phyloP scores from a whole-genome alignment of 1,140 invertebrate genomes.

The Thereuonema tuberculata region DNA sequence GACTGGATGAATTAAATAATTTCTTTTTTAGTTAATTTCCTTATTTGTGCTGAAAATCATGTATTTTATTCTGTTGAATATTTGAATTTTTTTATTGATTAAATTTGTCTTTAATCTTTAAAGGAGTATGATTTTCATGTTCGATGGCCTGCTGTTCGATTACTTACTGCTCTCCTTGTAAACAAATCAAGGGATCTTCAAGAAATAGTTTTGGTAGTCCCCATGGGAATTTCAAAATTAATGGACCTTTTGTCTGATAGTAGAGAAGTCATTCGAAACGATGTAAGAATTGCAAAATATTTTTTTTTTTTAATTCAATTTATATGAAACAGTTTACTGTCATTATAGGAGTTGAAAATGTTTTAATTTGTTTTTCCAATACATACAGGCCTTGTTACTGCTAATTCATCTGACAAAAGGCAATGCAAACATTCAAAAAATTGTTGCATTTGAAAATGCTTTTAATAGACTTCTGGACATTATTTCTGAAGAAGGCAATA shows the following conservation, averaged over 20 bases:
- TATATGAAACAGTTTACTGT: too few species aligned
- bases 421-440: slow-evolving; percentile 98
- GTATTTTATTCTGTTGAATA: too few species aligned
- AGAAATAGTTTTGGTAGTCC: slow-evolving; percentile 83
- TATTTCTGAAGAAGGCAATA: slow-evolving; percentile 77
- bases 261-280: slow-evolving; percentile 91
- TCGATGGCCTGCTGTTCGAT: slow-evolving; percentile 67
- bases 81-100: too few species aligned
- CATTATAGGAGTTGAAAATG: too few species aligned
- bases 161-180: slow-evolving; percentile 63
- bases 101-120: slow-evolving; percentile 31
- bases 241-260: slow-evolving; percentile 91
- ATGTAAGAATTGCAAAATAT: too few species aligned
- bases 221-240: slow-evolving; percentile 93
- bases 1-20: too few species aligned
- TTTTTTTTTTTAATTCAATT: too few species aligned
- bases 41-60: too few species aligned
- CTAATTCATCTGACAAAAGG: slow-evolving; percentile 85
- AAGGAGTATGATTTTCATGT: slow-evolving; percentile 67
- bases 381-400: slow-evolving; percentile 58
- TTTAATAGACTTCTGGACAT: slow-evolving; percentile 93
- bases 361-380: too few species aligned
- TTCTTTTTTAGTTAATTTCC: too few species aligned
- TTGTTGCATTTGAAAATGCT: slow-evolving; percentile 97
- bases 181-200: slow-evolving; percentile 81